A percentile compares a stretch with the other conserved stretches of the same genome.
Conservation (phyloP, 2,888 invertebrate species). For the Pyralis farinalis region DNA sequence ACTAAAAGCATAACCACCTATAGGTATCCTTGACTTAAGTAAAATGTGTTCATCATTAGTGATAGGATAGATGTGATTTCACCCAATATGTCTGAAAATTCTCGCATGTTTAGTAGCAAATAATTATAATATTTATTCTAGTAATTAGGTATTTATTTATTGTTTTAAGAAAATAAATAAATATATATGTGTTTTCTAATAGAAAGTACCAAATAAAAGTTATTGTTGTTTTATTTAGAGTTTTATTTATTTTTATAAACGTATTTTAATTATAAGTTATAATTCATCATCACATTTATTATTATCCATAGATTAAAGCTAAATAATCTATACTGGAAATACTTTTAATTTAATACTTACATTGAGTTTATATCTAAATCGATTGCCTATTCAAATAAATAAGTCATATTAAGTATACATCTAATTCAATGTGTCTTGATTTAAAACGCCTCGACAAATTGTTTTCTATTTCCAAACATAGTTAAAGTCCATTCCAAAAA, state of each 20-base stretch:
- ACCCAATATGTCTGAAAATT: no score
- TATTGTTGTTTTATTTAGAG: no score
- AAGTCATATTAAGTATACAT: constrained; percentile 31
- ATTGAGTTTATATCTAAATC: constrained; percentile 11
- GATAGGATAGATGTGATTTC: no score
- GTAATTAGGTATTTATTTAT: not conserved
- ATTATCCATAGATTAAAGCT: not conserved
- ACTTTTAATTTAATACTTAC: constrained; percentile 9
- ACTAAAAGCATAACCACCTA: no score
- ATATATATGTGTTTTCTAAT: constrained; percentile 7
- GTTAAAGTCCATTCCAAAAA: no score
- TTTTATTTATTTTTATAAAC: constrained; percentile 1
- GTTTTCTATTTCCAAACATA: no score
- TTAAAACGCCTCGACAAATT: no score
- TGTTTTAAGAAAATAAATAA: not conserved
- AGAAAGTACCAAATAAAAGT: no score
- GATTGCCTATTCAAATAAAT: constrained; percentile 49
- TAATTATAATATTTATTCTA: not conserved
- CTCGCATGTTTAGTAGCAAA: no score
- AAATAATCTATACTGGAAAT: not conserved
- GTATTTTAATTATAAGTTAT: constrained; percentile 2
- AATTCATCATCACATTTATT: constrained; percentile 12
- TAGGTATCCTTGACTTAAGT: no score
- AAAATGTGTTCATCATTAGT: no score
- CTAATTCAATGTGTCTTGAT: no score